Conservation (phyloP, 2,888 invertebrate species). For the Halocaridina rubra region DNA sequence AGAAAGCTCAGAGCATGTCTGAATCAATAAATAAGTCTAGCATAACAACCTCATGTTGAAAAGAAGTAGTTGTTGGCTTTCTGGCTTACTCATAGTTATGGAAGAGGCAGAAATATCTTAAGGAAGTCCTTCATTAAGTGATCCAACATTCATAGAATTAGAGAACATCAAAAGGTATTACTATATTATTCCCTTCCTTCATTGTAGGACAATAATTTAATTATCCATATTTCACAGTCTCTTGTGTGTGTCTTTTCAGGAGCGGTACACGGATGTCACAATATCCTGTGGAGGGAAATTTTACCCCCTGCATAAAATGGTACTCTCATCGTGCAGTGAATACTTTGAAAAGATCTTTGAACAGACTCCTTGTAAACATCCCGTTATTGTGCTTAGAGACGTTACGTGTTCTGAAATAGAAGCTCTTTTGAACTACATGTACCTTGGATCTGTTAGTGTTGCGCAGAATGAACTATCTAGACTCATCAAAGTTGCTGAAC, state of each 20-base stretch:
- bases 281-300: constrained; percentile 55
- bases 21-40: too few species aligned
- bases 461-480: constrained; percentile 39
- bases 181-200: neutral
- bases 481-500: constrained; percentile 53
- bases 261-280: constrained; percentile 57
- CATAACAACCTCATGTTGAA: too few species aligned
- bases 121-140: neutral
- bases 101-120: neutral
- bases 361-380: constrained; percentile 57
- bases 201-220: neutral
- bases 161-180: too few species aligned
- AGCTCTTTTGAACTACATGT: constrained; percentile 57
- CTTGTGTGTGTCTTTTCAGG: too few species aligned
- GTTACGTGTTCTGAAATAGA: constrained; percentile 44
- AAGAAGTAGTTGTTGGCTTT: neutral
- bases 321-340: constrained; percentile 53
- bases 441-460: constrained; percentile 50
- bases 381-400: constrained; percentile 56
- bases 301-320: constrained; percentile 50
- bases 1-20: too few species aligned
- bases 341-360: constrained; percentile 58
- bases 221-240: too few species aligned
- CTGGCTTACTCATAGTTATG: neutral
- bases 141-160: neutral